phyloP scores from a whole-genome alignment of 2,888 invertebrate species.

The Polydesmus complanatus region DNA sequence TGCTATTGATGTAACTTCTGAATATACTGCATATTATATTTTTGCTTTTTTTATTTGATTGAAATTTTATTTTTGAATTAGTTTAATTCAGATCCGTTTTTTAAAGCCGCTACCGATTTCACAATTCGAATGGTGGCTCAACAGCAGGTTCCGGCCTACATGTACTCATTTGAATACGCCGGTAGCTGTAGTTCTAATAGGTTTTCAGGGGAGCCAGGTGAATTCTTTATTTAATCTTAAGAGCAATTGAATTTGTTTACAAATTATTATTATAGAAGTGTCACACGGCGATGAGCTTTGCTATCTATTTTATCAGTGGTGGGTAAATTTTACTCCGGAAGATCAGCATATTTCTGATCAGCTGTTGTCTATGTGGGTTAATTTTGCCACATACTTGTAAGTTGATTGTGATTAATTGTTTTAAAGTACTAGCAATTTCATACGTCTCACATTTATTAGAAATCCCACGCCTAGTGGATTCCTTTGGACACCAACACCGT shows the following conservation, averaged over 20 bases:
- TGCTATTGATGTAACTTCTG: slow-evolving; percentile 6
- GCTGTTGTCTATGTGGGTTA: slow-evolving; percentile 3
- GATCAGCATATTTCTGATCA: slow-evolving; percentile 1
- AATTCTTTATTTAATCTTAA: background rate
- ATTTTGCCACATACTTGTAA: slow-evolving; percentile 6
- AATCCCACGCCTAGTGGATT: slow-evolving; percentile 6
- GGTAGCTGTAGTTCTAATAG: background rate
- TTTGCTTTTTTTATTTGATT: too few relatives aligned
- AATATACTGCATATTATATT: too few relatives aligned
- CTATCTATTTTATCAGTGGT: background rate
- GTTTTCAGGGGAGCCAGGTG: background rate
- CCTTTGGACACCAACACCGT: slow-evolving; percentile 1
- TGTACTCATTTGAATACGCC: background rate
- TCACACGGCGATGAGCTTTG: background rate
- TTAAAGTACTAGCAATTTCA: too few relatives aligned
- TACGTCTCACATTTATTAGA: too few relatives aligned
- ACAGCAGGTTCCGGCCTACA: background rate
- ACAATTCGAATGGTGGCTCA: background rate
- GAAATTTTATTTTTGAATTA: background rate
- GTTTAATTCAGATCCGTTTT: slow-evolving; percentile 1
- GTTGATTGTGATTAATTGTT: background rate
- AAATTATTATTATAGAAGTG: slow-evolving; percentile 7
- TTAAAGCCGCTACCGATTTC: background rate
- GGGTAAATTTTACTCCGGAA: background rate
- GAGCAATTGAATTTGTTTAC: too few relatives aligned